These are phyloP conservation scores for Lobophora halterata DNA, from an alignment of 2,888 invertebrate genomes.

Conservation along the genomic window DNA sequence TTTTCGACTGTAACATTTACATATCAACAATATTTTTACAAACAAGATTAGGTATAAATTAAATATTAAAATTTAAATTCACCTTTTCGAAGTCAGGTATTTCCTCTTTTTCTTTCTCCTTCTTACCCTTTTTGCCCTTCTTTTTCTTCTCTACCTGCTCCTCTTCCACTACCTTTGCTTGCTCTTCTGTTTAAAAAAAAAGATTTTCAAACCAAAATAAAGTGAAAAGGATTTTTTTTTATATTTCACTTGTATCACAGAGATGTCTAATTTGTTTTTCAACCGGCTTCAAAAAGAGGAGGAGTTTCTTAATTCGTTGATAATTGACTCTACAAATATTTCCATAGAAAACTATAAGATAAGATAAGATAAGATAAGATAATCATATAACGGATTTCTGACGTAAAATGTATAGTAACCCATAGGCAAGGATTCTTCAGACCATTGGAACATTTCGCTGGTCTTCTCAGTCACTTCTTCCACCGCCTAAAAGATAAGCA, in stretches of 20 bases:
- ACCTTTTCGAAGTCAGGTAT: constrained; percentile 69
- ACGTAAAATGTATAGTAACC: constrained; percentile 31
- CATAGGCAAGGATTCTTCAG: constrained; percentile 55
- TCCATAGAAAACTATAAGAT: no score
- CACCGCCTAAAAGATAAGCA: constrained; percentile 23
- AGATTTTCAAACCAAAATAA: neutral
- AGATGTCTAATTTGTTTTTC: no score
- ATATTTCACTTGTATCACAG: no score
- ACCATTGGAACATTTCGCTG: constrained; percentile 58
- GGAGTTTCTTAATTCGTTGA: no score
- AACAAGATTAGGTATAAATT: neutral
- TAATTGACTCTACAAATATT: no score
- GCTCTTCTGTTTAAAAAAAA: constrained; percentile 30
- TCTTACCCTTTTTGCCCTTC: constrained; percentile 54
- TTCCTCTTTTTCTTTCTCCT: constrained; percentile 53
- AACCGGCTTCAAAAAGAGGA: no score
- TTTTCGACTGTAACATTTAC: no score
- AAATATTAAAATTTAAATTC: neutral
- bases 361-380: no score
- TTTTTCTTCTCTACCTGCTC: constrained; percentile 41
- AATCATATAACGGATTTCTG: neutral
- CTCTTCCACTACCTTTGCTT: constrained; percentile 33
- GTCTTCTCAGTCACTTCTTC: constrained; percentile 37
- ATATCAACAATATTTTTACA: constrained; percentile 7
- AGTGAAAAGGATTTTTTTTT: no score